phyloP scores from a whole-genome alignment of 2,797 vertebrate species.

The Silurus lanzhouensis region DNA sequence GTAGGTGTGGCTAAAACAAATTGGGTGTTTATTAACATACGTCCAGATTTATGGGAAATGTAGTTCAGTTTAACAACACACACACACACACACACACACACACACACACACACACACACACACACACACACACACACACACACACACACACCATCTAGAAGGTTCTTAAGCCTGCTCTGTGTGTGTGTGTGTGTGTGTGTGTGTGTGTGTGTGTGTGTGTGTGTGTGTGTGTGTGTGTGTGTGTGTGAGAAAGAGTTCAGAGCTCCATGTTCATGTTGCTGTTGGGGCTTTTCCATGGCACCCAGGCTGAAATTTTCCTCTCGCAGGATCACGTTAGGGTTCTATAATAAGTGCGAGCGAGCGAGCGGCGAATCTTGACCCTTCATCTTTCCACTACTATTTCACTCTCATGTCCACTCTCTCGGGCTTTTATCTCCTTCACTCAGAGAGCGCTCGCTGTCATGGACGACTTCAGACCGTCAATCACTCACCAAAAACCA shows the following conservation, averaged over 20 bases:
- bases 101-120: background rate
- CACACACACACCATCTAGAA: background rate
- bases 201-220: background rate
- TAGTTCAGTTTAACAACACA: background rate
- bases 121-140: background rate
- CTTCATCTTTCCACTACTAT: constrained; percentile 29
- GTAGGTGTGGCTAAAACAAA: background rate
- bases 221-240: background rate
- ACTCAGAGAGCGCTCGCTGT: background rate
- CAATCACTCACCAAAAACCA: background rate
- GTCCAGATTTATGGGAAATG: background rate
- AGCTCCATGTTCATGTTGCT: constrained; percentile 13
- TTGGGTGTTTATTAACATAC: background rate
- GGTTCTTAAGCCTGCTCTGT: background rate
- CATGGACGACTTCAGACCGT: background rate
- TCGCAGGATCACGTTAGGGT: constrained; percentile 41
- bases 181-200: constrained; percentile 3
- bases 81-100: background rate
- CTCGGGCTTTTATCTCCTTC: constrained; percentile 28
- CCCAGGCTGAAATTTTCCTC: background rate
- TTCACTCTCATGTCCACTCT: constrained; percentile 18
- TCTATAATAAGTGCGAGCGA: constrained; percentile 43
- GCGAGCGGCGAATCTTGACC: constrained; percentile 6
- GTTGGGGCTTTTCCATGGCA: constrained; percentile 2
- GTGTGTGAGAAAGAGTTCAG: background rate